Evolutionary conservation across 2,888 invertebrate species (phyloP).

Genomic region (Crematogaster levior): DNA sequence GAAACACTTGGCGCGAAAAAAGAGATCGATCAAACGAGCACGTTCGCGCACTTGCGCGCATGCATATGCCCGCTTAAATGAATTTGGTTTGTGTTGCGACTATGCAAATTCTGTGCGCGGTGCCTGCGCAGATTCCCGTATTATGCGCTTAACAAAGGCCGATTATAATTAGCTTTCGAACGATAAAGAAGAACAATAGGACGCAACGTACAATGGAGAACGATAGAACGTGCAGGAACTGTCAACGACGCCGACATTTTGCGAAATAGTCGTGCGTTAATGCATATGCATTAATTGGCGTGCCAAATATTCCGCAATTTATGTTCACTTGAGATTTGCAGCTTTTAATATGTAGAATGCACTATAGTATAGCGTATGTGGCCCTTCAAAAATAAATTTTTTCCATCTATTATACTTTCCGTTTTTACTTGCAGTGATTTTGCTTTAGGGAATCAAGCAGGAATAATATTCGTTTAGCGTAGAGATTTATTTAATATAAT

Average conservation of each 20-base stretch:
- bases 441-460: not conserved
- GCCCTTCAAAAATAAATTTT: not conserved
- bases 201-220: constrained; percentile 37
- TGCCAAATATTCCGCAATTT: constrained; percentile 4
- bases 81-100: constrained; percentile 41
- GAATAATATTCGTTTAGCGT: not conserved
- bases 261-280: constrained; percentile 23
- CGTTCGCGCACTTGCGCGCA: not conserved
- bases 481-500: not conserved
- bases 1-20: constrained; percentile 23
- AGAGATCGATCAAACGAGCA: constrained; percentile 10
- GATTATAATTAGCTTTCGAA: constrained; percentile 53
- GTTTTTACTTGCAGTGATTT: not conserved
- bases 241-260: constrained; percentile 40
- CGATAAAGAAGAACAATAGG: constrained; percentile 52
- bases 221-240: constrained; percentile 37
- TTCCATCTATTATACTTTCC: not conserved
- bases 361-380: not conserved
- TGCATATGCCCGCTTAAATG: constrained; percentile 5
- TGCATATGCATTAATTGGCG: constrained; percentile 36
- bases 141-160: constrained; percentile 51
- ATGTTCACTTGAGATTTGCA: not conserved
- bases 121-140: constrained; percentile 28
- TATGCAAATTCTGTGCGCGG: constrained; percentile 32
- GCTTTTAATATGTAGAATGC: not conserved